Evolutionary conservation across 2,113 vertebrate species (phyloP), one percentile per base, ranked within the genome.

Genomic region (Anser cygnoides): DNA sequence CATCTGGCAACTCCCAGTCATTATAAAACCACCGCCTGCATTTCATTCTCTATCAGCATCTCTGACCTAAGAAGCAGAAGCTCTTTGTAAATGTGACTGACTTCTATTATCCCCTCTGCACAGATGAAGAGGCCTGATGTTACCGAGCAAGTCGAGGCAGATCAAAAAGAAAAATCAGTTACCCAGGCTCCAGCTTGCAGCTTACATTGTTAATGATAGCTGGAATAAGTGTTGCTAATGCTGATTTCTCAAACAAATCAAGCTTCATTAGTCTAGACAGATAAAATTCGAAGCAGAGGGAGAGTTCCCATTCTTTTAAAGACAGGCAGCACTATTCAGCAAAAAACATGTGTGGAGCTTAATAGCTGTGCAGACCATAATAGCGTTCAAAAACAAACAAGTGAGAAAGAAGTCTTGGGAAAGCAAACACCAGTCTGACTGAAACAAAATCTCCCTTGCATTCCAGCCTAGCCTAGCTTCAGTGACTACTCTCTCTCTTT

Each of bases 11-110:
- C 57, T 55, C 61, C 19, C 84, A 76, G 74, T 57, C 52, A 37
- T 44, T 71, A 9, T 63, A 93, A 93, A 93, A 89, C 35, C 76
- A 89, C 61, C 77, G 93, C 66, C 81, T 95, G 89, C 72, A 91
- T 66, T 93, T 91, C 68, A 86, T 59, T 92, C 62, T 70, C 68
- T 57, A 65, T 41, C 73, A 92, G 80, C 61, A 75, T 15, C 67
- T 78, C 13, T 20, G 28, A 92, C 66, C 70, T 87, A 92, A 77
- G 39, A 72, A 89, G 23, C 55, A 87, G 62, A 92, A 92, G 39
- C 25, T 29, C 80, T 84, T 78, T 74, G 49, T 86, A 70, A 81
- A 58, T 52, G 12, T 59, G 31, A 57, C 39, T 59, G 31, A 61
- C 44, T 84, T 86, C 75, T 67, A 78, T 39, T 61, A 75, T 72